These are phyloP conservation scores for Sebastolobus altivelis DNA, from an alignment of 2,797 vertebrate genomes.

Conservation along the genomic window DNA sequence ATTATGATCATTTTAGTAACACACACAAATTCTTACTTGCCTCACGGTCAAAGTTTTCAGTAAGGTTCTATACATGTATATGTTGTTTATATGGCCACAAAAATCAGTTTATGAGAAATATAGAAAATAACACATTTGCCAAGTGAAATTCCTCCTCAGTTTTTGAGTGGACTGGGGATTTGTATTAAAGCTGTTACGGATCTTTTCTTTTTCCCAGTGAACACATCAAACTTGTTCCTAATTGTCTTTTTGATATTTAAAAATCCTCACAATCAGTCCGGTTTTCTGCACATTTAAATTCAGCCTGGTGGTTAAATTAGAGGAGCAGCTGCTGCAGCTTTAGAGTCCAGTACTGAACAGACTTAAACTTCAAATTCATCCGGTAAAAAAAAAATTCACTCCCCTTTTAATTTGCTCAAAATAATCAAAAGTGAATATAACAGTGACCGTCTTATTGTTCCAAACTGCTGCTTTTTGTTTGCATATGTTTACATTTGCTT, in stretches of 20 bases:
- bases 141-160: background rate
- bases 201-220: background rate
- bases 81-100: background rate
- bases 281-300: background rate
- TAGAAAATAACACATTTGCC: background rate
- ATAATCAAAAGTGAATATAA: background rate
- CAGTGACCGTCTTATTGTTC: too few species aligned
- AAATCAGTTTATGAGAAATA: background rate
- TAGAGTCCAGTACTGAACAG: fast-evolving
- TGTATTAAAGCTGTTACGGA: background rate
- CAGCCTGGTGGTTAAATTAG: fast-evolving
- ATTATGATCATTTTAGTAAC: background rate
- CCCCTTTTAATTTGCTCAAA: background rate
- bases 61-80: background rate
- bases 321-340: background rate
- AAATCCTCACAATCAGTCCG: background rate
- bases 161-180: background rate
- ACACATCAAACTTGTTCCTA: background rate
- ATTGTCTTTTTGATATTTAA: background rate
- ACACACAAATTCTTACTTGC: background rate
- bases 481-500: background rate
- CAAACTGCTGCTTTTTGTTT: background rate
- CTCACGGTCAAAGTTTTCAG: background rate
- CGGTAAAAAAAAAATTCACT: background rate
- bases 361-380: background rate